Base-by-base conservation (phyloP, 2,113 vertebrate species). In the Cyprinodon variegatus region DNA sequence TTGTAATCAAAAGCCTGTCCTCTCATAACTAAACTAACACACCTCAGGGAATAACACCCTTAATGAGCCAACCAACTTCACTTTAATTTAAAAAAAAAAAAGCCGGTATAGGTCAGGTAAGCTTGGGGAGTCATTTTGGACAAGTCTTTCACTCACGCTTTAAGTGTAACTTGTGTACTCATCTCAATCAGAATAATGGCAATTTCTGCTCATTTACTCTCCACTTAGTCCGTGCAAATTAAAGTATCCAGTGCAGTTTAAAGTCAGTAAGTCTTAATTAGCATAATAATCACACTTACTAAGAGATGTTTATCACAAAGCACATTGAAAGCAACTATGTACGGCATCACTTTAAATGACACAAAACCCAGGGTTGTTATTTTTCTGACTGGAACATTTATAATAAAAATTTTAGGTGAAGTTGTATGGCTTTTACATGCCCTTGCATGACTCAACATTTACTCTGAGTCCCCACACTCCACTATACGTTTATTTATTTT, bases 1-100 rank as follows among this genome's bases (percentile, higher is more conserved):
- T 6, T 53, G 4, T 6, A 53, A 53, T 17, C 7, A 15, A 17
- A 4, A 14, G 15, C 74, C 10, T 69, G 67, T 57, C 72, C 68
- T 68, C 59, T 61, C 50, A 68, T 68, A 72, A 65, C 70, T 68
- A 59, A 68, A 63, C 66, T 69, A n/a, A 46, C 60, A 48, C 15
- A 4, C 41, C 46, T 39, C 61, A 59, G 73, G 40, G 59, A 68
- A 65, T 15, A 66, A 71, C 17, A 45, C 20, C 38, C 41, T 65
- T 77, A 66, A 84, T 84, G 66, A 74, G 71, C 62, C 69, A 61
- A 73, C 41, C 61, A 81, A 13, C 77, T 65, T 61, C 0, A 37
- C 60, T 41, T 78, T 22, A 1, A 22, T 68, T 61, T 50, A 72
- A 9, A 64, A 59, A 74, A 36, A n/a, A 20, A 62, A 29, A 20